Evolutionary conservation across 2,113 vertebrate species (phyloP).

Genomic region (Micromys minutus): DNA sequence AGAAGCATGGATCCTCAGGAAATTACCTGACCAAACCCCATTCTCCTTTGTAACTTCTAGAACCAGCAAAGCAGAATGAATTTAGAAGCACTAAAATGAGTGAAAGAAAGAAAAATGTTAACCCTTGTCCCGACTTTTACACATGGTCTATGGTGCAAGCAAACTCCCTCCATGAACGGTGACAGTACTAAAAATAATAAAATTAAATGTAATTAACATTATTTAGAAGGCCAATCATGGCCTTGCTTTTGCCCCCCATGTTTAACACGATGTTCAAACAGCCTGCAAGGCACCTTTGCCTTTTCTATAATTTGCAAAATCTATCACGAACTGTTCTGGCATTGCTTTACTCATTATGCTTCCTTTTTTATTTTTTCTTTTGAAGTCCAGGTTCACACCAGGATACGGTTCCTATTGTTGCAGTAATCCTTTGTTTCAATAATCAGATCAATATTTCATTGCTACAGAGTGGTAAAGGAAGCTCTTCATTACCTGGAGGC

Average conservation of each 20-base stretch:
- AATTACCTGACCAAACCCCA: background rate
- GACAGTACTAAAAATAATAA: background rate
- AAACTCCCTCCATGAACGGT: too few species aligned
- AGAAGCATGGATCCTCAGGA: background rate
- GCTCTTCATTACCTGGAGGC: conserved; percentile 66
- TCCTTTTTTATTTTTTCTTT: conserved; percentile 31
- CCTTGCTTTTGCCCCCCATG: background rate
- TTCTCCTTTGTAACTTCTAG: background rate
- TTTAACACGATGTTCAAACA: background rate
- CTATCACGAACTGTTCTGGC: background rate
- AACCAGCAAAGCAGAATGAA: background rate
- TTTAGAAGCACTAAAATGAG: conserved; percentile 27
- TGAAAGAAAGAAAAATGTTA: background rate
- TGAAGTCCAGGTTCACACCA: conserved; percentile 10
- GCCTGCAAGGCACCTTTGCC: background rate
- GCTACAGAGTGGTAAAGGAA: conserved; percentile 65
- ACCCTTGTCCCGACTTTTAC: background rate
- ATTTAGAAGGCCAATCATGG: background rate
- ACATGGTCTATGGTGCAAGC: background rate
- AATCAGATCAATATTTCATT: conserved; percentile 79
- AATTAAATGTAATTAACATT: conserved; percentile 7
- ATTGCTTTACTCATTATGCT: conserved; percentile 55
- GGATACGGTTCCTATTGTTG: conserved; percentile 40
- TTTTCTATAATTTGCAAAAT: conserved; percentile 55
- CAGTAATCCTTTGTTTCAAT: conserved; percentile 74